Evolutionary conservation across 2,113 vertebrate genomes (phyloP).

Genomic region (Oryctolagus cuniculus): DNA sequence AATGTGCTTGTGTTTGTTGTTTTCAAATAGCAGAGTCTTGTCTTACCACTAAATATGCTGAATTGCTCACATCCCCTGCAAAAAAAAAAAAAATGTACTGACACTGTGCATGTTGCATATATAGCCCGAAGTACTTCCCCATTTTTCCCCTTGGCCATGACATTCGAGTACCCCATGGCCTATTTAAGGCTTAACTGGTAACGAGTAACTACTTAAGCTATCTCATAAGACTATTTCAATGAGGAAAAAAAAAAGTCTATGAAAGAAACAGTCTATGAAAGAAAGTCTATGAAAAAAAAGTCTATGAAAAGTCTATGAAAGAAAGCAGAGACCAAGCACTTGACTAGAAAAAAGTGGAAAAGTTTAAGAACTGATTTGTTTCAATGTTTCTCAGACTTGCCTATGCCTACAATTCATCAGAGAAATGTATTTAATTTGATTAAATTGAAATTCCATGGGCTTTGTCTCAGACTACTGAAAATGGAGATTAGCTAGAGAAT

Average conservation of each 20-base stretch:
- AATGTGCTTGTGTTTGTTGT: constrained; percentile 62
- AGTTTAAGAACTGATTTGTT: neutral
- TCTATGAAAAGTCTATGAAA: neutral
- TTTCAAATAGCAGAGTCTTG: constrained; percentile 56
- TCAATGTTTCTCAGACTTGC: constrained; percentile 24
- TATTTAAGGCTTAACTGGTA: neutral
- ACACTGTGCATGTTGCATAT: neutral
- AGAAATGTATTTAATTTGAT: neutral
- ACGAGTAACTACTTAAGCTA: neutral
- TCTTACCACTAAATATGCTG: constrained; percentile 59
- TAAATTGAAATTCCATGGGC: neutral
- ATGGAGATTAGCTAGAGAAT: neutral
- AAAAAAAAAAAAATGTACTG: neutral
- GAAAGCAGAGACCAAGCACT: neutral
- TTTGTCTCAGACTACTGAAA: neutral
- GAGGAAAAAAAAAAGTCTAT: neutral
- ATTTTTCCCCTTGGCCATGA: neutral
- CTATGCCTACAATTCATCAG: neutral
- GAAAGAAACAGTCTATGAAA: neutral
- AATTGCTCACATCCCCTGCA: constrained; percentile 5
- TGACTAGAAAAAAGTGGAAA: neutral
- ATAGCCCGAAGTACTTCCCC: neutral
- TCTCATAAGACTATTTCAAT: neutral
- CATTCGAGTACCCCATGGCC: neutral
- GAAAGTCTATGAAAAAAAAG: neutral